Conservation (phyloP, 1,140 invertebrate genomes). For the Ips nitidus region DNA sequence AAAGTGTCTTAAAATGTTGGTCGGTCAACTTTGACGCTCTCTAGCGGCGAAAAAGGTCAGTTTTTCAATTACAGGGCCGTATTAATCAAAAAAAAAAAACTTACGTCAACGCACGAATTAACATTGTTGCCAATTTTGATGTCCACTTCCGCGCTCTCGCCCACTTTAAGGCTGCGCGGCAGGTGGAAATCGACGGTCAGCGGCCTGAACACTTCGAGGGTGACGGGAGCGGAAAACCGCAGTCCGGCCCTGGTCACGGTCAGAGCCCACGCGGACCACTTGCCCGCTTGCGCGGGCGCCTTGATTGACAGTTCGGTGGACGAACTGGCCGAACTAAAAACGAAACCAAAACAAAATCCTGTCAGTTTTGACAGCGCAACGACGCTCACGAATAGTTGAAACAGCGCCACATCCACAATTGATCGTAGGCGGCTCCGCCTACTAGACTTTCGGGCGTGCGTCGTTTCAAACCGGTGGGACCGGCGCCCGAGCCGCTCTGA, state of each 20-base stretch:
- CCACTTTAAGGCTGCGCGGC: slow-evolving; percentile 59
- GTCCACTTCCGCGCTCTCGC: slow-evolving; percentile 64
- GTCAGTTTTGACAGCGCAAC: not conserved
- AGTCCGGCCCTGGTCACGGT: slow-evolving; percentile 55
- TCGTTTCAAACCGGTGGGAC: slow-evolving; percentile 49
- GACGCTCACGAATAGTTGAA: slow-evolving; percentile 64
- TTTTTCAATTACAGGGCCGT: too few species aligned
- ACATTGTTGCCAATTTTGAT: slow-evolving; percentile 67
- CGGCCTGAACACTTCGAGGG: slow-evolving; percentile 60
- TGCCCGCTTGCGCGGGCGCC: slow-evolving; percentile 60
- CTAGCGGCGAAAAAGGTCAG: too few species aligned
- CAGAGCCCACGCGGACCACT: slow-evolving; percentile 63
- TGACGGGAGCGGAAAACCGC: slow-evolving; percentile 58
- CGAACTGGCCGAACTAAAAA: slow-evolving; percentile 46
- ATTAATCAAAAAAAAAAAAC: slow-evolving; percentile 40
- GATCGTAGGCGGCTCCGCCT: slow-evolving; percentile 57
- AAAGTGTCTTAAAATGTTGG: too few species aligned
- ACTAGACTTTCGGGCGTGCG: slow-evolving; percentile 53
- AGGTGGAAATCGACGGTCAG: slow-evolving; percentile 61
- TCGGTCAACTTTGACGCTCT: too few species aligned
- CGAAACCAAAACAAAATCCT: not conserved
- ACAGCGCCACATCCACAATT: slow-evolving; percentile 66
- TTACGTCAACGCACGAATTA: slow-evolving; percentile 68
- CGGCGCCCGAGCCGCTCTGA: slow-evolving; percentile 53
- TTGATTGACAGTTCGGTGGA: slow-evolving; percentile 58